phyloP scores from a whole-genome alignment of 1,140 invertebrate genomes.

The Drosophila rufa region DNA sequence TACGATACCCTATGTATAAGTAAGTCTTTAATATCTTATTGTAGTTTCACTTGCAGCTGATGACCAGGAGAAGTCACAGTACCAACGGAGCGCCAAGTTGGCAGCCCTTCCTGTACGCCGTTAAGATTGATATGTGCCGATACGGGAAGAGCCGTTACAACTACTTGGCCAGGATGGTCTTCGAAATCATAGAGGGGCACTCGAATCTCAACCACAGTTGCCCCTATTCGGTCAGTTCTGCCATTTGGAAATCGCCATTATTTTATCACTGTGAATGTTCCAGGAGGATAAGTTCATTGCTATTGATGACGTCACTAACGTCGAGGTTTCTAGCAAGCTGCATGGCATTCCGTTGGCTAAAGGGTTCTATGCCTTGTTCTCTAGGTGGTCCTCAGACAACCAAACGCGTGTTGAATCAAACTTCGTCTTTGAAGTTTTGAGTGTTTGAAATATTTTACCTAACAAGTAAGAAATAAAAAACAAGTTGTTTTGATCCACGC shows the following conservation, averaged over 20 bases:
- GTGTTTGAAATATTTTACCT: background rate
- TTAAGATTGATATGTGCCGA: conserved; percentile 41
- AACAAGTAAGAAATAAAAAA: background rate
- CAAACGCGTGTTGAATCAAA: conserved; percentile 1
- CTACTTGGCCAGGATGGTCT: conserved; percentile 27
- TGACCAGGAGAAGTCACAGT: conserved; percentile 15
- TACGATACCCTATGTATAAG: too few species aligned
- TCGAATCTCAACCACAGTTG: conserved; percentile 56
- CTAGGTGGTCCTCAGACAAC: conserved; percentile 19
- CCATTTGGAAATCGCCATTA: too few species aligned
- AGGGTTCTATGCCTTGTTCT: conserved; percentile 27
- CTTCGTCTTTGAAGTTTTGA: conserved; percentile 31
- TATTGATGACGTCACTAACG: conserved; percentile 36
- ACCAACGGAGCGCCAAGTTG: conserved; percentile 2
- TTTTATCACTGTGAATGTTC: background rate
- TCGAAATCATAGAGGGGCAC: conserved; percentile 20
- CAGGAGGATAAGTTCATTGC: conserved; percentile 30
- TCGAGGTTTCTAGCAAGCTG: conserved; percentile 28
- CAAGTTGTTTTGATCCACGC: too few species aligned
- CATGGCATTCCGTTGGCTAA: conserved; percentile 25
- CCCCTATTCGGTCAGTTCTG: conserved; percentile 41
- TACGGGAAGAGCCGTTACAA: conserved; percentile 40
- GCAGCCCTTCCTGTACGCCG: conserved; percentile 45
- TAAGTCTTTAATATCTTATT: background rate
- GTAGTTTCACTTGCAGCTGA: conserved; percentile 13